phyloP scores from a whole-genome alignment of 2,888 invertebrate genomes.

The Abscondita cerata region DNA sequence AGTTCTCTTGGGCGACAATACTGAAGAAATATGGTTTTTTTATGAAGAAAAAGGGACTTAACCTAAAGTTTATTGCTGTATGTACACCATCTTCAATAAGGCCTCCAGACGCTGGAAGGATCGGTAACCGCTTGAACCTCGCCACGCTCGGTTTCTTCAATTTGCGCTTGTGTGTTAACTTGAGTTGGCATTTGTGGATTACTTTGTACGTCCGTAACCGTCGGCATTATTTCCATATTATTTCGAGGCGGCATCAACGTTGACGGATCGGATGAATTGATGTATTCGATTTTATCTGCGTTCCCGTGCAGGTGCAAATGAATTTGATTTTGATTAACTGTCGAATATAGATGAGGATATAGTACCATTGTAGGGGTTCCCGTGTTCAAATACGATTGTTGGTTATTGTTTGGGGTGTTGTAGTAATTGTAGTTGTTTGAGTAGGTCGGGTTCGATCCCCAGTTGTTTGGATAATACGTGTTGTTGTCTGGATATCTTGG shows the following conservation, averaged over 20 bases:
- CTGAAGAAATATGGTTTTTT: constrained; percentile 8
- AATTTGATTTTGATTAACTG: constrained; percentile 87
- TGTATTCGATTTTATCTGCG: constrained; percentile 71
- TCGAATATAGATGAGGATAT: constrained; percentile 80
- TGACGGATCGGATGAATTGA: constrained; percentile 61
- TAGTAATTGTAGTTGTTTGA: constrained; percentile 68
- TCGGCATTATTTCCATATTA: constrained; percentile 59
- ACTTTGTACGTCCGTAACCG: constrained; percentile 60
- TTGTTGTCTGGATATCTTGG: constrained; percentile 57
- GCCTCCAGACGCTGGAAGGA: constrained; percentile 74
- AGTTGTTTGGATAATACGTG: constrained; percentile 67
- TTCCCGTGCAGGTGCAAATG: constrained; percentile 78
- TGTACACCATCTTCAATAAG: constrained; percentile 65
- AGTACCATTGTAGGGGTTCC: constrained; percentile 74
- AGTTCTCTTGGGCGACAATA: constrained; percentile 20
- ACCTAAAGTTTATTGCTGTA: neutral
- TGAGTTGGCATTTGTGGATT: constrained; percentile 58
- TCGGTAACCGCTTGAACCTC: constrained; percentile 54
- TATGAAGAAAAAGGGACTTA: neutral
- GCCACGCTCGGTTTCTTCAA: constrained; percentile 33
- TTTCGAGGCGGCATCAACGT: constrained; percentile 63
- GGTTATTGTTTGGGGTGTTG: constrained; percentile 66
- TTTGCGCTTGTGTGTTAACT: constrained; percentile 18
- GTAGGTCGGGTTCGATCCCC: constrained; percentile 55
- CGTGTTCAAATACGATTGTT: constrained; percentile 68